phyloP scores from a whole-genome alignment of 2,888 invertebrate genomes.

The Cataglyphis cursor region DNA sequence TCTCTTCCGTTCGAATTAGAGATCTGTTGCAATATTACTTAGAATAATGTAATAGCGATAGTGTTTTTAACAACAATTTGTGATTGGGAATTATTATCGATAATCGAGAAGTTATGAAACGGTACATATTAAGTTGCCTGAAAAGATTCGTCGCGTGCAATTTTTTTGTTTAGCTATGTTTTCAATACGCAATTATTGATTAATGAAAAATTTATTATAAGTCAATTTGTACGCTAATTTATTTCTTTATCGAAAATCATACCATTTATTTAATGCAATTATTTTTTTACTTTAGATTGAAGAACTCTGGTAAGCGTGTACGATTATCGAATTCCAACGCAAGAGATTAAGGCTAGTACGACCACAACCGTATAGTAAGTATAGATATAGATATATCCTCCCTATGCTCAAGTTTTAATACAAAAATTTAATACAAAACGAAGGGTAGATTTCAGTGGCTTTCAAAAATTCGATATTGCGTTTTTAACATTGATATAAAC shows the following conservation, averaged over 20 bases:
- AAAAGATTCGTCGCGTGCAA: neutral
- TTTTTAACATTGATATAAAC: neutral
- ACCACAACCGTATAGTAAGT: neutral
- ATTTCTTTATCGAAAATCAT: neutral
- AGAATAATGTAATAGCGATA: neutral
- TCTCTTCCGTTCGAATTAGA: conserved; percentile 36
- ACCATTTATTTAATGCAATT: neutral
- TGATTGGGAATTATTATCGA: conserved; percentile 8
- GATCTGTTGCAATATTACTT: neutral
- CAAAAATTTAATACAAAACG: too few species aligned
- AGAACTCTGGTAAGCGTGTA: too few species aligned
- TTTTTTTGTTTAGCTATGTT: neutral
- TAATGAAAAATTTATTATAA: neutral
- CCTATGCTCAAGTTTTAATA: neutral
- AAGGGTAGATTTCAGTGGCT: neutral
- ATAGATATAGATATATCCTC: neutral
- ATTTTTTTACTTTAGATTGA: neutral
- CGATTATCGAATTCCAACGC: conserved; percentile 26
- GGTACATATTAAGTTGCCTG: neutral
- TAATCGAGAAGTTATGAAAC: neutral
- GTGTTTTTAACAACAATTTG: neutral
- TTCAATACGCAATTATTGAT: neutral
- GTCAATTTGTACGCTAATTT: neutral
- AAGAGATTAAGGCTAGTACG: conserved; percentile 22
- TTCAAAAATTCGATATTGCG: neutral